A percentile compares a stretch with the other conserved stretches of the same genome.
phyloP scores from a whole-genome alignment of 1,140 invertebrate genomes.

The Galleria mellonella region DNA sequence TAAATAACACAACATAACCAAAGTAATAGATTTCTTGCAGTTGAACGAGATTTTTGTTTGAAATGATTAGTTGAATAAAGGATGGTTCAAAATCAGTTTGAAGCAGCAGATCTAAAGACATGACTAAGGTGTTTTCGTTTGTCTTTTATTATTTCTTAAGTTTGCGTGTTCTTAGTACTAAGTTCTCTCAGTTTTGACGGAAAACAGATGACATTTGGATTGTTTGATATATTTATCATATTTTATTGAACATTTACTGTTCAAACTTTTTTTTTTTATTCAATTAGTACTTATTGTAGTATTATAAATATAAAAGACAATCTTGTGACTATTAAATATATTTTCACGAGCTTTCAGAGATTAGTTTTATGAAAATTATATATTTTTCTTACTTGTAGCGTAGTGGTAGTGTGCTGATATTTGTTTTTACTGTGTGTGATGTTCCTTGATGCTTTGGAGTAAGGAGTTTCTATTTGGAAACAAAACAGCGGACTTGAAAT shows the following conservation, averaged over 20 bases:
- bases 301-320: conserved; percentile 65
- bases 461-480: conserved; percentile 5
- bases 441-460: conserved; percentile 21
- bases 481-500: conserved; percentile 2
- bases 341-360: conserved; percentile 67
- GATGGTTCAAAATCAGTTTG: conserved; percentile 9
- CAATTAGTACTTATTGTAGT: conserved; percentile 23
- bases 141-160: conserved; percentile 40
- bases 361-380: conserved; percentile 63
- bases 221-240: background rate
- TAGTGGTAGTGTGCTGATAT: conserved; percentile 42
- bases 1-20: too few relatives aligned
- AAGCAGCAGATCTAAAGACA: conserved; percentile 70
- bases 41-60: too few relatives aligned
- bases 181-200: conserved; percentile 9
- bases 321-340: conserved; percentile 56
- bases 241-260: conserved; percentile 7
- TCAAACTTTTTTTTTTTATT: too few relatives aligned
- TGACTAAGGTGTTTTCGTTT: conserved; percentile 36
- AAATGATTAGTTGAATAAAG: too few relatives aligned
- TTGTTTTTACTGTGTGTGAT: conserved; percentile 16
- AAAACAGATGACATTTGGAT: conserved; percentile 1
- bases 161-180: conserved; percentile 55
- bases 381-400: conserved; percentile 69
- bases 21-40: too few relatives aligned